These are phyloP conservation scores for Serranus cabrilla DNA, from an alignment of 2,797 vertebrate genomes.

Conservation along the genomic window DNA sequence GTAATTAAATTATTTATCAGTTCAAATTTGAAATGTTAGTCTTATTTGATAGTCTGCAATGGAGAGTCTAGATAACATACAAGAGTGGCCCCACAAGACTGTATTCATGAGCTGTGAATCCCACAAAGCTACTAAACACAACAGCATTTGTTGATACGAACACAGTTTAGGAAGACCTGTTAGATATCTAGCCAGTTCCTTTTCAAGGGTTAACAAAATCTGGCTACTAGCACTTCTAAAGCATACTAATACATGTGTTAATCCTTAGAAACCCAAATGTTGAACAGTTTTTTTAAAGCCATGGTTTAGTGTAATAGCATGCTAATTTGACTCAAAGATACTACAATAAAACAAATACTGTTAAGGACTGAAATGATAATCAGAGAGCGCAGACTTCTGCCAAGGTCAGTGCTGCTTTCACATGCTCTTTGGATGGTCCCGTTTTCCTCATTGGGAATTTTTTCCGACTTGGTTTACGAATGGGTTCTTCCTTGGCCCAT, in stretches of 20 bases:
- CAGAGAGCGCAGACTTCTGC: no score
- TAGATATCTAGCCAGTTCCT: neutral
- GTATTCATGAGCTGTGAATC: neutral
- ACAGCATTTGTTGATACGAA: neutral
- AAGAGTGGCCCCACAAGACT: neutral
- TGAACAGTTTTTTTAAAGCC: neutral
- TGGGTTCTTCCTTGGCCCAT: no score
- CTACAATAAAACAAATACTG: neutral
- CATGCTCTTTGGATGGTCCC: no score
- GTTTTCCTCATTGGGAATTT: no score
- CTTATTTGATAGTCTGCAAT: constrained; percentile 16
- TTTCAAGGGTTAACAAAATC: neutral
- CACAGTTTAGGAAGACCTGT: neutral
- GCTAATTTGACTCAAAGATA: neutral
- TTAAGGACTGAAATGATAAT: no score
- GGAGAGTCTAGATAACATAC: constrained; percentile 11
- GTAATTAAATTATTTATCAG: constrained; percentile 33
- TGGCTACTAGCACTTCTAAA: neutral
- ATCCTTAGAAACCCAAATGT: neutral
- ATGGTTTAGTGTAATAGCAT: neutral
- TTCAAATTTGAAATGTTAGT: constrained; percentile 17
- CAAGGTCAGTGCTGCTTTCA: no score
- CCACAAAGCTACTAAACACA: neutral
- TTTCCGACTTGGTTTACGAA: no score
- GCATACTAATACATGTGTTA: neutral